Evolutionary conservation across 2,113 vertebrate species (phyloP), one percentile per base, ranked within the genome.

Genomic region (Sisor rabdophorus): DNA sequence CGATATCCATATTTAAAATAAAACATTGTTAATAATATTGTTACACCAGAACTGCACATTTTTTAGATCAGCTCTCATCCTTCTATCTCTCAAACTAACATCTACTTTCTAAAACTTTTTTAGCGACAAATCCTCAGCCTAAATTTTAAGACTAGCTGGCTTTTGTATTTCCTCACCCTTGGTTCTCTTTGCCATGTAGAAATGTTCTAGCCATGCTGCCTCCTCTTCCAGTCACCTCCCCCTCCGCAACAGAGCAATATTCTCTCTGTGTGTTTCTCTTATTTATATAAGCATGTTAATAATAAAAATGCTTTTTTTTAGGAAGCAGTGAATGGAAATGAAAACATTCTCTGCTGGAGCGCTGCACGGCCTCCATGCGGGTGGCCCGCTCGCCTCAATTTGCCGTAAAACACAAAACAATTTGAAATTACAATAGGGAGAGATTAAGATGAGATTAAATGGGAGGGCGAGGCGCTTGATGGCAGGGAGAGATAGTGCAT

Each of bases 391-490:
- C 36, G 84, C 84, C 86, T 87, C 88, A 90, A 88, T 90, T 89
- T 90, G 87, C 89, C 81, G 81, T 89, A 88, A 91, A 90, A 92
- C 90, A 92, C 87, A 89, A 92, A 91, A 90, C 86, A 88, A 88
- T 91, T 91, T 91, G 89, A 89, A 85, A 91, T 92, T 91, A 92
- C 91, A 90, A 90, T 88, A 82, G 87, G 78, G 78, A 84, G 86
- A 91, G 90, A 93, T 91, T 89, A 91, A 87, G 89, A 87, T 82
- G 85, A 89, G 90, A 92, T 92, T 90, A 91, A 89, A 88, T 71
- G 71, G 80, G 85, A 73, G 76, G 87, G 83, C 81, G 82, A 82
- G 32, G 82, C 79, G 83, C 85, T 84, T 85, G 65, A 79, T 83
- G 87, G 83, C 86, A 85, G 79, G 81, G 80, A 65, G 81, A 79